phyloP scores from a whole-genome alignment of 2,888 invertebrate species.

The Limnephilus auricula region DNA sequence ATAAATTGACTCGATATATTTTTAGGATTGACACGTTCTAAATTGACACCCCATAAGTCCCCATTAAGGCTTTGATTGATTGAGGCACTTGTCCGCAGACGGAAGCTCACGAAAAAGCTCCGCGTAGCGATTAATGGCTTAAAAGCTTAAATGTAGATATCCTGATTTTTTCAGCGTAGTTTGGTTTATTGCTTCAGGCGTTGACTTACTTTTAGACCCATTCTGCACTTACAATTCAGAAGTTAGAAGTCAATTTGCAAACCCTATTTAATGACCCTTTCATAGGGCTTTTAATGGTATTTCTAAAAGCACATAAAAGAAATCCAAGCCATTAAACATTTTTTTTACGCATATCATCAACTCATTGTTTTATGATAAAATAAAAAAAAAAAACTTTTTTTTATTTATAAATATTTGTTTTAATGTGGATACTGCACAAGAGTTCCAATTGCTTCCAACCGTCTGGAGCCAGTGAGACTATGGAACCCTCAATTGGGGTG shows the following conservation, averaged over 20 bases:
- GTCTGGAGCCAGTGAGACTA: too few species aligned
- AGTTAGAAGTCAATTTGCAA: background rate
- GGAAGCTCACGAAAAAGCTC: slow-evolving; percentile 13
- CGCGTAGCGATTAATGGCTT: background rate
- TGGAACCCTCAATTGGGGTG: too few species aligned
- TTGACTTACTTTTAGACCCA: background rate
- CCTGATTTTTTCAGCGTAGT: slow-evolving; percentile 41
- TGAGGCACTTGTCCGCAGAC: background rate
- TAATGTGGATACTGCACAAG: too few species aligned
- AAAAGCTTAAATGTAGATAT: slow-evolving; percentile 31
- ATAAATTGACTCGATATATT: slow-evolving; percentile 21
- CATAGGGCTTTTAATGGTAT: background rate
- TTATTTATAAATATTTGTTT: too few species aligned
- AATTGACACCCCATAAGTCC: slow-evolving; percentile 32
- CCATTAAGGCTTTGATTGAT: slow-evolving; percentile 30
- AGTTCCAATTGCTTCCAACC: too few species aligned
- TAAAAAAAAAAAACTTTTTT: too few species aligned
- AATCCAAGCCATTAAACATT: background rate
- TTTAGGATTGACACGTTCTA: slow-evolving; percentile 11
- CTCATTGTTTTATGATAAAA: background rate
- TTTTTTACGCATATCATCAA: background rate
- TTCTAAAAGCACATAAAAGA: background rate
- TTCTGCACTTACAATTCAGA: background rate
- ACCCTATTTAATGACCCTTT: background rate
- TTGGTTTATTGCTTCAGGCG: background rate